Conservation (phyloP, 1,140 invertebrate genomes). For the Magallana angulata region DNA sequence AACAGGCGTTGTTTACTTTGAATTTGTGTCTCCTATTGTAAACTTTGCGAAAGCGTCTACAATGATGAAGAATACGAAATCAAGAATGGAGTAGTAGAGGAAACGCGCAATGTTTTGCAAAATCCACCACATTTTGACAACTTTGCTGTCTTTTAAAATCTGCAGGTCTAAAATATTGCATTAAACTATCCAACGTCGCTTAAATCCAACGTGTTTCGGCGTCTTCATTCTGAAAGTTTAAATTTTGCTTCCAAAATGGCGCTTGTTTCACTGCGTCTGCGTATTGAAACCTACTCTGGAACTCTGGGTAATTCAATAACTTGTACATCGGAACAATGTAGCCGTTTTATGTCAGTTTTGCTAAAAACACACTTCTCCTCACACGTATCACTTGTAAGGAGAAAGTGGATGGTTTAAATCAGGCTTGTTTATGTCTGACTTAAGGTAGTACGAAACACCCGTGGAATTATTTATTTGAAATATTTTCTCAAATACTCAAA, state of each 20-base stretch:
- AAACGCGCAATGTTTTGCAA: conserved; percentile 56
- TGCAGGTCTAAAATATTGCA: not conserved
- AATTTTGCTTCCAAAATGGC: conserved; percentile 71
- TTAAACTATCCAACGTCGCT: not conserved
- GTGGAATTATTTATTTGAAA: no score
- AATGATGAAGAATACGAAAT: conserved; percentile 72
- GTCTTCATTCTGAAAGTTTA: conserved; percentile 21
- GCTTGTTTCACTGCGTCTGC: conserved; percentile 65
- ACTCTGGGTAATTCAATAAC: not conserved
- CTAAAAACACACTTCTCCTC: no score
- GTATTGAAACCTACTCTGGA: conserved; percentile 39
- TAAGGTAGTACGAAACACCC: no score
- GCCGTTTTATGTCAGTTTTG: no score
- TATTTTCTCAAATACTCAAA: no score
- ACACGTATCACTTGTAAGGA: no score
- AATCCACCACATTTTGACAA: conserved; percentile 62
- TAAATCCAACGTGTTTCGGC: not conserved
- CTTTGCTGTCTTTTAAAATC: not conserved
- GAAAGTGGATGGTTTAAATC: no score
- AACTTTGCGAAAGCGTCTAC: conserved; percentile 71
- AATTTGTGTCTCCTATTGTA: conserved; percentile 66
- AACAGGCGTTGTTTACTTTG: conserved; percentile 26
- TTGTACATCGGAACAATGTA: not conserved
- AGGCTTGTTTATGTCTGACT: no score
- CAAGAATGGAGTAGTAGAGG: conserved; percentile 62